Evolutionary conservation across 1,140 invertebrate genomes (phyloP), one percentile per base, ranked within the genome.

Genomic region (Pseudachorutes palmiensis): DNA sequence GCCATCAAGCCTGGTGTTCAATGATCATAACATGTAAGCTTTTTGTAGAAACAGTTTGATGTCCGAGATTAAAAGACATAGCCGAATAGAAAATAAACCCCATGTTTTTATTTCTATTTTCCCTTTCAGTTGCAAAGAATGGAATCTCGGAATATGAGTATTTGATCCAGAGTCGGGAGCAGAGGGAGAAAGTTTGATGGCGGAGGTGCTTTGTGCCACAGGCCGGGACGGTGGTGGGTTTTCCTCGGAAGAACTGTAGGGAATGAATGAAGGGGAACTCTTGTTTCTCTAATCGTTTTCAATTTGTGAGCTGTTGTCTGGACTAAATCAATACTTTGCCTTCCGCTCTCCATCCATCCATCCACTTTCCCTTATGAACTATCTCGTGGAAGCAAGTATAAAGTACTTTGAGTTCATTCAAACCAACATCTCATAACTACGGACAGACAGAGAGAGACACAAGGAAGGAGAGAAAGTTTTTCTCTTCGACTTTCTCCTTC

Each of bases 251-350:
- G 58, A 60, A 30, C 2, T 33, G 28, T n/a, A 51, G 48, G 26
- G 29, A 41, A 66, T 31, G 29, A 48, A 33, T 16, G 65, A 65
- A 65, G 49, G 65, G 65, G 55, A 30, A 66, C 24, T 45, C 65
- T 67, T 68, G 66, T 68, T 68, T 64, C 65, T 67, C 61, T 63
- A 68, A 68, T 68, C 66, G 66, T 57, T 68, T 68, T 68, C 66
- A 68, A 68, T 68, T 68, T 68, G 66, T 68, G 60, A 63, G 66
- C 65, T 64, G 58, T 68, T 68, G 66, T 68, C 66, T 68, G 60
- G 31, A 64, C 66, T 68, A 68, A 68, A 68, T 68, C 66, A 68
- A 68, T 68, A 68, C 66, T 68, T 63, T 68, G 33, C 65, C 60
- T 62, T 67, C 45, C 60, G 58, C 65, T 66, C 32, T 57, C 58